Base-by-base conservation (phyloP, 2,113 vertebrate species). In the Perca flavescens region DNA sequence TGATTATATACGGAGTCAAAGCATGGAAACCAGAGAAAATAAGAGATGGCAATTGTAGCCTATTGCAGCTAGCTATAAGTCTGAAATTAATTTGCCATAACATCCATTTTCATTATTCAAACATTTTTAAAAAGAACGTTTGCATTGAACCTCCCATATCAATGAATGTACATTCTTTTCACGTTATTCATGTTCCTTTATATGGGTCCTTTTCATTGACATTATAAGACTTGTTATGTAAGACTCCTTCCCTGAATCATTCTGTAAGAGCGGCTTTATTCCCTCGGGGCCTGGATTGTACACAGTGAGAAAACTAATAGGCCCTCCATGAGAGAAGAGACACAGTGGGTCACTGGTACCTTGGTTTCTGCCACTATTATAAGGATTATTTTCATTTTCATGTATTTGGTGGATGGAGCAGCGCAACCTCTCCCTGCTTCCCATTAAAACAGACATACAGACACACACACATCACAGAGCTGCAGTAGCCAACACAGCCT, bases 161-260 rank as follows among this genome's bases (percentile, higher is more conserved):
- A 88, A 63, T 74, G 46, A 34, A 64, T 74, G 69, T 21, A 58
- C 5, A 15, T 77, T 84, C 19, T 79, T 82, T 75, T 56, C 31
- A 2, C 86, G 68, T 82, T 74, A 78, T 89, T 89, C 83, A 86
- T 91, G 84, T 71, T 74, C 49, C 67, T 89, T 88, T 80, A 86
- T 82, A 87, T 77, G 68, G 77, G 80, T 61, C 79, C 62, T 86
- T 90, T 91, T 89, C 93, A 92, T 89, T 94, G 92, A 93, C 93
- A 93, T 94, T 93, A 92, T 85, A 79, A 17, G 70, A 88, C 85
- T 88, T 79, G 83, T 95, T 95, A 95, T 61, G 56, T 93, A 94
- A 94, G 83, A 83, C 82, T 84, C 82, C 83, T 79, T 87, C 81
- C 86, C 77, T 80, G 77, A 82, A 87, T 87, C 86, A 87, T 85